These are phyloP conservation scores for Peromyscus eremicus DNA, from an alignment of 2,797 vertebrate genomes.

Conservation along the genomic window DNA sequence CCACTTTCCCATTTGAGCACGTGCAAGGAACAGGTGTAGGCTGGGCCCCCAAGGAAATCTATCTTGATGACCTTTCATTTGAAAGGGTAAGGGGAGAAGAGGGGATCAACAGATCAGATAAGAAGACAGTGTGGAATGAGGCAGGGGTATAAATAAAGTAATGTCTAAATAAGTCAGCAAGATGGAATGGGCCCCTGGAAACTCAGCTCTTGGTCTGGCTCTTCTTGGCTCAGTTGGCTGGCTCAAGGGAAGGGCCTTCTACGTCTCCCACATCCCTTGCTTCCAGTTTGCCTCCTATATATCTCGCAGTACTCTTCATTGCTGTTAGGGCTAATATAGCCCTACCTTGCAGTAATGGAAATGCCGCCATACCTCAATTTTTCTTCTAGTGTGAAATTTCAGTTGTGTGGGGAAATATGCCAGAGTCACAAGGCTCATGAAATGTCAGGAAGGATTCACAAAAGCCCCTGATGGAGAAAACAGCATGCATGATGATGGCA, in stretches of 20 bases:
- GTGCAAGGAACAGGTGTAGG: conserved; percentile 81
- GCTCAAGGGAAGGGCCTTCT: conserved; percentile 29
- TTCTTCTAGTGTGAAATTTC: conserved; percentile 21
- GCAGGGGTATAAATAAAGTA: conserved; percentile 82
- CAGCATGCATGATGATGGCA: neutral
- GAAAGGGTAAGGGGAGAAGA: conserved; percentile 74
- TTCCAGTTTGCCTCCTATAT: conserved; percentile 12
- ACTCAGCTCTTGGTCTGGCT: conserved; percentile 38
- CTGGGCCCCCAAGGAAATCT: conserved; percentile 78
- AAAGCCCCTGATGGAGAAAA: neutral
- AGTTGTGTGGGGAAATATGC: conserved; percentile 25
- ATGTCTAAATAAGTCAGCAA: conserved; percentile 72
- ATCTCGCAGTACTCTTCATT: conserved; percentile 1
- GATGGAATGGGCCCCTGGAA: conserved; percentile 69
- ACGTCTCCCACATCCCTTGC: conserved; percentile 44
- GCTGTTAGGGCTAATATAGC: conserved; percentile 36
- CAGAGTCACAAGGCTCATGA: neutral
- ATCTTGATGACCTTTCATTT: conserved; percentile 80
- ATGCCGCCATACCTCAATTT: neutral
- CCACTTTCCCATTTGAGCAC: conserved; percentile 78
- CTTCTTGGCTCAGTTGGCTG: conserved; percentile 59
- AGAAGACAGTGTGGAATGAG: conserved; percentile 79
- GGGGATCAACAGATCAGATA: conserved; percentile 81
- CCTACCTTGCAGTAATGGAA: neutral
- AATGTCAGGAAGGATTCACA: conserved; percentile 40